Percentiles rank a stretch among this genome's conserved stretches.
These are phyloP conservation scores for Diaphora mendica DNA, from an alignment of 2,888 invertebrate species.

Conservation along the genomic window DNA sequence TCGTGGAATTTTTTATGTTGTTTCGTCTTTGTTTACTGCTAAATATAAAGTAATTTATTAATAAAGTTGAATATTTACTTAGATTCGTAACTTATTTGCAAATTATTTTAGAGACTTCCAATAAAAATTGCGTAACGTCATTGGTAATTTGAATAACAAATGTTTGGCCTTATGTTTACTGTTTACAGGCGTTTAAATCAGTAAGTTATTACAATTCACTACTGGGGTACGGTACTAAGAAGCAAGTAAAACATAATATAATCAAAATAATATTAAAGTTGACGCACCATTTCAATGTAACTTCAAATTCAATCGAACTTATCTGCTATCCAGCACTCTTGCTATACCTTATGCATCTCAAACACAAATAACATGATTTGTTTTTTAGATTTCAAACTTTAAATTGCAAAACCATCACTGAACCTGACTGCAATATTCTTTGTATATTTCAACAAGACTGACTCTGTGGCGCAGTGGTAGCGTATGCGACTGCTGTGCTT, in stretches of 20 bases:
- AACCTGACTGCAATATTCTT: conserved; percentile 19
- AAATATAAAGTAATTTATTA: neutral
- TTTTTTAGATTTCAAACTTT: neutral
- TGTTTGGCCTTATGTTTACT: neutral
- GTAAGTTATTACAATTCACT: neutral
- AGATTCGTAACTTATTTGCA: neutral
- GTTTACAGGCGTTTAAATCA: neutral
- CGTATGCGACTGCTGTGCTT: too few relatives aligned
- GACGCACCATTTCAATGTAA: neutral
- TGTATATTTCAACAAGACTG: conserved; percentile 23
- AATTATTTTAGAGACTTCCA: neutral
- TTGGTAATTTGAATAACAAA: neutral
- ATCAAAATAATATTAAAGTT: neutral
- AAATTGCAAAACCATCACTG: conserved; percentile 7
- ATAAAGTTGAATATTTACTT: neutral
- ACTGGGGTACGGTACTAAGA: neutral
- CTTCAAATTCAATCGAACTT: neutral
- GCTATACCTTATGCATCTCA: neutral
- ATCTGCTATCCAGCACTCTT: neutral
- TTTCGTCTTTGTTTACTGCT: neutral
- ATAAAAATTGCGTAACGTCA: neutral
- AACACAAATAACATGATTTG: neutral
- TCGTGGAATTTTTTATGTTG: neutral
- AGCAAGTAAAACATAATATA: neutral
- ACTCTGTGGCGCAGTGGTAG: too few relatives aligned